These are phyloP conservation scores for Sinocyclocheilus anophthalmus DNA, from an alignment of 2,113 vertebrate genomes.

Conservation along the genomic window DNA sequence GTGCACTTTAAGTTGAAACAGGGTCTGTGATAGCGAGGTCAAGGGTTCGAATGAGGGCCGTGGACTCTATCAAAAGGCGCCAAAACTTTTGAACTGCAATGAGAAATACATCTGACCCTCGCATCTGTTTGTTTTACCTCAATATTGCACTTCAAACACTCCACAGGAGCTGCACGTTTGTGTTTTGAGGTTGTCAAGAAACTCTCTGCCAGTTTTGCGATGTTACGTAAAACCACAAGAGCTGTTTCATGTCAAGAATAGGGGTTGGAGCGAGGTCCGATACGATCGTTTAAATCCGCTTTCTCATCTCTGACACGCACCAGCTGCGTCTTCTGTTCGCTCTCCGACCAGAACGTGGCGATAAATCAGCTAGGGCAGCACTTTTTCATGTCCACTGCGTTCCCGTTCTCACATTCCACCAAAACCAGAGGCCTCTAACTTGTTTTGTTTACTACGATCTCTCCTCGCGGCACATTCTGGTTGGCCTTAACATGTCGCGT, in stretches of 20 bases:
- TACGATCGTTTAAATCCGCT: constrained; percentile 68
- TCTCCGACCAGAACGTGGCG: constrained; percentile 55
- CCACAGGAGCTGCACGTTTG: background rate
- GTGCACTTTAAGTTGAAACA: constrained; percentile 6
- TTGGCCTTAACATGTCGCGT: constrained; percentile 59
- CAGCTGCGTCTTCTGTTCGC: constrained; percentile 42
- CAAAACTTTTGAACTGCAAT: background rate
- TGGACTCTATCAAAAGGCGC: background rate
- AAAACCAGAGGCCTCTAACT: constrained; percentile 42
- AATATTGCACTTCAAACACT: background rate
- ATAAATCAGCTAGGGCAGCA: constrained; percentile 63
- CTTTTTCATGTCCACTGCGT: constrained; percentile 32
- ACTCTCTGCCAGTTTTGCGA: background rate
- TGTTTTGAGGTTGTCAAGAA: constrained; percentile 30
- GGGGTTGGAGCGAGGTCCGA: constrained; percentile 65
- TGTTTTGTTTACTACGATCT: constrained; percentile 37
- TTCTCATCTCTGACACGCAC: constrained; percentile 60
- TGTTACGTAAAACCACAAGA: constrained; percentile 44
- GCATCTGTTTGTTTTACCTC: background rate
- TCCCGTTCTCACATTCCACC: constrained; percentile 50
- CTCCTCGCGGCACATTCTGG: constrained; percentile 56
- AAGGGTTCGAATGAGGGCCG: background rate
- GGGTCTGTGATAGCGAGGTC: constrained; percentile 5
- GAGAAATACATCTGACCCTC: background rate
- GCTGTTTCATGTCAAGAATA: constrained; percentile 55